Percentiles rank a stretch among this genome's conserved stretches.
Evolutionary conservation across 2,113 vertebrate species (phyloP).

Genomic region (Erythrolamprus reginae): DNA sequence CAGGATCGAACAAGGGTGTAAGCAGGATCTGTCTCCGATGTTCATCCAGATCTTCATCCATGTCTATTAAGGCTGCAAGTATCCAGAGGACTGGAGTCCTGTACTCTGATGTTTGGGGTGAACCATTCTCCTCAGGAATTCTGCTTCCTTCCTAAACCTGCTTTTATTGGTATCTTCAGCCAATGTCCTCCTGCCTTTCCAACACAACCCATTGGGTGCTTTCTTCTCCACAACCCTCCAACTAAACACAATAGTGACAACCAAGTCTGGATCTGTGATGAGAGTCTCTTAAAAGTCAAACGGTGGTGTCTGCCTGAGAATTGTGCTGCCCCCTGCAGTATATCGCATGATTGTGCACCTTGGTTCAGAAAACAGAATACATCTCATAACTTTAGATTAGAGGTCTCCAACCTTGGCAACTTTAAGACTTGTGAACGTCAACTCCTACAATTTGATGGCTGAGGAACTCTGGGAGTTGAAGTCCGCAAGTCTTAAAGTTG

Average conservation of each 20-base stretch:
- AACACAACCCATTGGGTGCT: background rate
- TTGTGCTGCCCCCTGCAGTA: constrained; percentile 14
- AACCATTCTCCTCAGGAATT: background rate
- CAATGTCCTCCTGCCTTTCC: background rate
- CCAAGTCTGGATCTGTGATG: background rate
- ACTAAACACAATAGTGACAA: background rate
- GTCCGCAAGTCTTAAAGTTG: too few relatives aligned
- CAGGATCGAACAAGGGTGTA: background rate
- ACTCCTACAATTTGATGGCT: too few relatives aligned
- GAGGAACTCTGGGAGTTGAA: too few relatives aligned
- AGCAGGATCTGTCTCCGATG: background rate
- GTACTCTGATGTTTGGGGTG: background rate
- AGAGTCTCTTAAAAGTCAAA: background rate
- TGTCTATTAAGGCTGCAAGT: background rate
- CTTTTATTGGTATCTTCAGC: constrained; percentile 7
- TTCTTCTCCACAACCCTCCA: background rate
- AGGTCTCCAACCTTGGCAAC: too few relatives aligned
- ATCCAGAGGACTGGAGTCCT: background rate
- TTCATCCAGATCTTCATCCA: background rate
- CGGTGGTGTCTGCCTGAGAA: background rate
- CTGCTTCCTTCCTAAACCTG: constrained; percentile 9
- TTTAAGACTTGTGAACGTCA: too few relatives aligned
- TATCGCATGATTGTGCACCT: background rate
- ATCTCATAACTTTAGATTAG: background rate
- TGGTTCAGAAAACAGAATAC: background rate